Percentiles rank a stretch among this genome's conserved stretches.
Conservation (phyloP, 2,888 invertebrate genomes). For the Mythimna ferrago region DNA sequence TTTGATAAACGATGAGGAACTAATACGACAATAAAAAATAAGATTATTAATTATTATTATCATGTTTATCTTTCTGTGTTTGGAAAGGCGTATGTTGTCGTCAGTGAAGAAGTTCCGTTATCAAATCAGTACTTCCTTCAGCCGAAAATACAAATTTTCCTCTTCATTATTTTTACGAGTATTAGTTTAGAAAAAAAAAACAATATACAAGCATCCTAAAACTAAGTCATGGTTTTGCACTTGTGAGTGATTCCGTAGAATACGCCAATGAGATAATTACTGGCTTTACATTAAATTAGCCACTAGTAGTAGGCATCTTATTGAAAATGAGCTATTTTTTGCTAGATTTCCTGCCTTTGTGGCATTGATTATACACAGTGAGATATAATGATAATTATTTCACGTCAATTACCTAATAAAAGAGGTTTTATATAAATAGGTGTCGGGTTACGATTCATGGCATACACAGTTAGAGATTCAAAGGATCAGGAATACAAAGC, state of each 20-base stretch:
- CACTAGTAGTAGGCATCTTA: conserved; percentile 9
- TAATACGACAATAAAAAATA: too few species aligned
- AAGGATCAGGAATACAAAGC: conserved; percentile 6
- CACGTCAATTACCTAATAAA: conserved; percentile 24
- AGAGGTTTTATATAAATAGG: conserved; percentile 50
- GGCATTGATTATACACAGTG: conserved; percentile 15
- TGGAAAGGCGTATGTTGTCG: too few species aligned
- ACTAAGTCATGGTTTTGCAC: neutral
- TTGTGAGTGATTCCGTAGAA: neutral
- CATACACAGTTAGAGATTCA: conserved; percentile 46
- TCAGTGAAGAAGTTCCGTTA: too few species aligned
- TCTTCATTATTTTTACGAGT: neutral
- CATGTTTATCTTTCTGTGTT: too few species aligned
- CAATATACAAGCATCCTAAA: too few species aligned
- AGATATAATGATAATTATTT: conserved; percentile 51
- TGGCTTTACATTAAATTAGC: neutral
- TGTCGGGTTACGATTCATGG: conserved; percentile 3
- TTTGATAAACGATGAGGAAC: too few species aligned
- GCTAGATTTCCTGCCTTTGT: conserved; percentile 27
- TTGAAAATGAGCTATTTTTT: conserved; percentile 26
- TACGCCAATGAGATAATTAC: conserved; percentile 12
- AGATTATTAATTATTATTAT: too few species aligned
- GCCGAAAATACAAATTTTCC: neutral
- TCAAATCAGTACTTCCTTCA: too few species aligned
- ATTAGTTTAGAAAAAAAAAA: neutral